Conservation (phyloP, 2,797 vertebrate genomes). For the Eulemur mongoz region DNA sequence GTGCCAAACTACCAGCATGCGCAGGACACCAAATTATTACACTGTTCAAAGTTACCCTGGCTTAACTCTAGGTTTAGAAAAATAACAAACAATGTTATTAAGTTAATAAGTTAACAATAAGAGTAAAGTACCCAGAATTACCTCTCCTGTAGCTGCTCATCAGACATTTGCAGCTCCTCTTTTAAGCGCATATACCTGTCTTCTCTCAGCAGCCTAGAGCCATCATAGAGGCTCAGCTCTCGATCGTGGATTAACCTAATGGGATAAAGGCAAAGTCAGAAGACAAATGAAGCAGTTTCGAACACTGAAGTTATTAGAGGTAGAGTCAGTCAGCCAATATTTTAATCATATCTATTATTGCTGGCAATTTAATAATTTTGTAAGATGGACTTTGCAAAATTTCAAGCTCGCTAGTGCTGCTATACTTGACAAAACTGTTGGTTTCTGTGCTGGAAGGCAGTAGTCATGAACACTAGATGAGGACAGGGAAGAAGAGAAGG, state of each 20-base stretch:
- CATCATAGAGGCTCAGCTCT: constrained; percentile 95
- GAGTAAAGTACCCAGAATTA: constrained; percentile 70
- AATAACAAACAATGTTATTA: neutral
- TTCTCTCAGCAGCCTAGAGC: constrained; percentile 92
- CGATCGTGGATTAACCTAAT: constrained; percentile 95
- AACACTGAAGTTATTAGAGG: neutral
- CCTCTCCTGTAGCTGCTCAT: constrained; percentile 92
- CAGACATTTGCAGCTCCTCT: constrained; percentile 90
- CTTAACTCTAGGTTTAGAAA: neutral
- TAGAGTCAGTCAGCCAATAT: neutral
- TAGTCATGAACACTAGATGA: neutral
- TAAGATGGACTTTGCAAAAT: neutral
- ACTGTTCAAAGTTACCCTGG: neutral
- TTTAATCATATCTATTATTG: neutral
- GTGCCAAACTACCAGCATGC: neutral
- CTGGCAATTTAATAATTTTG: neutral
- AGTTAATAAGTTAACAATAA: neutral
- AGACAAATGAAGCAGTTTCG: neutral
- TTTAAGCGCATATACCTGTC: constrained; percentile 93
- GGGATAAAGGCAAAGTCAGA: neutral
- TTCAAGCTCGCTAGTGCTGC: neutral
- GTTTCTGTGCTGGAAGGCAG: neutral
- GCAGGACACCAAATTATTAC: neutral
- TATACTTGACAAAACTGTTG: neutral
- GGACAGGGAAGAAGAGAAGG: neutral